Percentiles rank a stretch among this genome's conserved stretches.
phyloP scores from a whole-genome alignment of 1,140 invertebrate species.

The Papilio polytes region DNA sequence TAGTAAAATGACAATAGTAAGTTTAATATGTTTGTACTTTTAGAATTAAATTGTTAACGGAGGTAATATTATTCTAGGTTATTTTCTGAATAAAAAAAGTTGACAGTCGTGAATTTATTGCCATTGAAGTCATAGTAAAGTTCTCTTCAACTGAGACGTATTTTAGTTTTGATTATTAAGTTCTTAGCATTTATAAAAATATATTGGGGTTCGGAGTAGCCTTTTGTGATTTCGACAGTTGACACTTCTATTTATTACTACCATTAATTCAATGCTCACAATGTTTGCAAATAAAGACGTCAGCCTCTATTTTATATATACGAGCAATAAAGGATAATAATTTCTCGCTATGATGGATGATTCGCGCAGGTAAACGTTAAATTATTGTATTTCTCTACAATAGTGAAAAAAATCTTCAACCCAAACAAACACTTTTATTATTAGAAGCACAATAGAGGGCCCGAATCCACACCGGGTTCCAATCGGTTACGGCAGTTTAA shows the following conservation, averaged over 20 bases:
- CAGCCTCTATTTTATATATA: conserved; percentile 54
- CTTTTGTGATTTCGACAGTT: conserved; percentile 57
- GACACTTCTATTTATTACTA: conserved; percentile 56
- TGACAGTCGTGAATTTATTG: background rate
- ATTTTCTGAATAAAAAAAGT: background rate
- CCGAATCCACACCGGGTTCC: conserved; percentile 67
- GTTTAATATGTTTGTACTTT: background rate
- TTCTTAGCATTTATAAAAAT: conserved; percentile 17
- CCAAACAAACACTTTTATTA: conserved; percentile 80
- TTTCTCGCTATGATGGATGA: conserved; percentile 80
- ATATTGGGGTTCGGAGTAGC: conserved; percentile 32
- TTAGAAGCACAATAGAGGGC: conserved; percentile 66
- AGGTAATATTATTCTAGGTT: background rate
- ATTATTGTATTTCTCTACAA: conserved; percentile 58
- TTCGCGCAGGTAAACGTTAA: conserved; percentile 68
- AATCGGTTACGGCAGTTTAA: conserved; percentile 80
- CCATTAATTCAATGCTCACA: conserved; percentile 52
- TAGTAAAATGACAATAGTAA: background rate
- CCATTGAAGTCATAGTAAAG: background rate
- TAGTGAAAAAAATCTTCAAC: conserved; percentile 56
- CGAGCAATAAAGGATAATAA: conserved; percentile 66
- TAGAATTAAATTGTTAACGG: background rate
- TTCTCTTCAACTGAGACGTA: background rate
- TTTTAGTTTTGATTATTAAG: conserved; percentile 12
- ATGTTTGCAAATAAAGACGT: conserved; percentile 79